phyloP scores from a whole-genome alignment of 2,113 vertebrate species.

The Micronisus gabar region DNA sequence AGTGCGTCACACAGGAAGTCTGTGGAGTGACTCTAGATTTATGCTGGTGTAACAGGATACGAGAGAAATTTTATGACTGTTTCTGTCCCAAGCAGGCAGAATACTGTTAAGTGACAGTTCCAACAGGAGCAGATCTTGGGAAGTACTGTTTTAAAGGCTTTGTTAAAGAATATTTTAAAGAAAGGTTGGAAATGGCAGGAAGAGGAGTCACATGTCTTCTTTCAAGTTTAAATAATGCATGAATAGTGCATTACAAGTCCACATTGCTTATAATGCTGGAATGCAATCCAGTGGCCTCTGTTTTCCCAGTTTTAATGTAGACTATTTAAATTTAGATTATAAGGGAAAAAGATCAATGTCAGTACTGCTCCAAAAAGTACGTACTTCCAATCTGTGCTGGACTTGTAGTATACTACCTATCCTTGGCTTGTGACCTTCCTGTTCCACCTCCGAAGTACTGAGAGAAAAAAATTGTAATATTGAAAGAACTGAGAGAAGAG shows the following conservation, averaged over 20 bases:
- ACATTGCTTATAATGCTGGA: neutral
- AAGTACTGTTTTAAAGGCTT: neutral
- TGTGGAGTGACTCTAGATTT: neutral
- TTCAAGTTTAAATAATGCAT: neutral
- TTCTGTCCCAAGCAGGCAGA: neutral
- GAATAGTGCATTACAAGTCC: neutral
- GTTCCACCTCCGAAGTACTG: neutral
- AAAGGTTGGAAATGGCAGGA: neutral
- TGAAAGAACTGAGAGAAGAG: neutral
- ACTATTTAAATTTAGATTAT: neutral
- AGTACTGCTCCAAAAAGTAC: neutral
- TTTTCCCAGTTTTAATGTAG: neutral
- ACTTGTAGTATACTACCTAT: neutral
- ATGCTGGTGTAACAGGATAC: neutral
- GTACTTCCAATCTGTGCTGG: neutral
- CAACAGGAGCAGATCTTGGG: neutral
- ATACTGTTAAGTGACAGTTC: neutral
- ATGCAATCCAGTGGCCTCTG: neutral
- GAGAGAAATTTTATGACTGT: neutral
- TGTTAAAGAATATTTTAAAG: neutral
- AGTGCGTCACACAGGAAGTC: slow-evolving; percentile 13
- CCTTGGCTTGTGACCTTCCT: neutral
- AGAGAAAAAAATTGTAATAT: neutral
- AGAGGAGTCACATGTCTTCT: neutral
- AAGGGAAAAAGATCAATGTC: neutral